phyloP scores from a whole-genome alignment of 2,113 vertebrate species.

The Neogale vison region DNA sequence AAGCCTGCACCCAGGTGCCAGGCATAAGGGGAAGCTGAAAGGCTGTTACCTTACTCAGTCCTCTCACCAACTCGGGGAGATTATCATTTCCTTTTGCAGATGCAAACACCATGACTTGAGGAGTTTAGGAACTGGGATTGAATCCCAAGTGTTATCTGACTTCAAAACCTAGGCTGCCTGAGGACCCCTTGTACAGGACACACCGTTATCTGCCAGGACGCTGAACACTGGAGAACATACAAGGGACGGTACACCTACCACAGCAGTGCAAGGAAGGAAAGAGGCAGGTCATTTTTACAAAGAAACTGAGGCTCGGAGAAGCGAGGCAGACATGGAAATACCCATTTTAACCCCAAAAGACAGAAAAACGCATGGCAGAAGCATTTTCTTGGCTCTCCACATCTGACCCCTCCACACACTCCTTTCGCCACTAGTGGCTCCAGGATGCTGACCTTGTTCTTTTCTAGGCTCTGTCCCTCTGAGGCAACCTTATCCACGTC shows the following conservation, averaged over 20 bases:
- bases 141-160: background rate
- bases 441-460: background rate
- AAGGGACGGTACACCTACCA: background rate
- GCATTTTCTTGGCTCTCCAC: background rate
- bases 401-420: background rate
- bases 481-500: background rate
- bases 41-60: background rate
- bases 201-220: fast-evolving
- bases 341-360: background rate
- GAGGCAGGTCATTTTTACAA: background rate
- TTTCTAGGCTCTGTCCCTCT: background rate
- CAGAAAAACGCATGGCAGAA: background rate
- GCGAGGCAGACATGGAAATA: background rate
- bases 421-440: background rate
- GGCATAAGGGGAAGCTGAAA: background rate
- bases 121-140: background rate
- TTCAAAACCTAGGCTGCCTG: background rate
- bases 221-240: background rate
- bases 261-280: background rate
- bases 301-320: background rate
- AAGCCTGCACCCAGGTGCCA: background rate
- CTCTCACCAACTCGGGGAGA: no score
- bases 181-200: fast-evolving
- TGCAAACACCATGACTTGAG: background rate
- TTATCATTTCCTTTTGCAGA: background rate